These are phyloP conservation scores for Malacoctenus gilli DNA, from an alignment of 2,797 vertebrate species.

Conservation along the genomic window DNA sequence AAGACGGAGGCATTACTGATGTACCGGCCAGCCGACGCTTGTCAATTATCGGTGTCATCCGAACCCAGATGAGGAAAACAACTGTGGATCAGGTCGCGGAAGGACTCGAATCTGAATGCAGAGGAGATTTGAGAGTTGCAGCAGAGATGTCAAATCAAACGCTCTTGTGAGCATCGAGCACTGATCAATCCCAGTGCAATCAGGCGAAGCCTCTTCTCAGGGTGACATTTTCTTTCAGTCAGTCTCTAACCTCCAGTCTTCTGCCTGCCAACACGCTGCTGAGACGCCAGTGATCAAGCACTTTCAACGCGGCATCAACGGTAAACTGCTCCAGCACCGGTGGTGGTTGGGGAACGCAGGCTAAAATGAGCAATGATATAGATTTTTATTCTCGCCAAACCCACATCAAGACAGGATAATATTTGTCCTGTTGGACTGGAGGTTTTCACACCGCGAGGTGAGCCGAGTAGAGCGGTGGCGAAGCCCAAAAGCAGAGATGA, in stretches of 20 bases:
- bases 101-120: conserved; percentile 72
- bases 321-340: conserved; percentile 2
- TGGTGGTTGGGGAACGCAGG: conserved; percentile 11
- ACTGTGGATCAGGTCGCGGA: conserved; percentile 58
- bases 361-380: conserved; percentile 24
- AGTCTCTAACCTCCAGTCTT: conserved; percentile 51
- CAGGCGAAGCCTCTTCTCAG: conserved; percentile 73
- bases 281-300: conserved; percentile 53
- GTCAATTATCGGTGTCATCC: conserved; percentile 67
- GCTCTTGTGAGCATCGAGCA: conserved; percentile 72
- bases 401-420: not conserved
- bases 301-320: conserved; percentile 34
- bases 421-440: not conserved
- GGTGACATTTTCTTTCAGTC: conserved; percentile 72
- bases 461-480: not conserved
- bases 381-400: conserved; percentile 22
- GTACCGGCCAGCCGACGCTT: conserved; percentile 38
- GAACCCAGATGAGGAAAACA: conserved; percentile 58
- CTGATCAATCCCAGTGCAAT: conserved; percentile 74
- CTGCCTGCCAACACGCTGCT: conserved; percentile 58
- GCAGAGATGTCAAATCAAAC: conserved; percentile 77
- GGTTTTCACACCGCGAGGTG: not conserved
- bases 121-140: conserved; percentile 65
- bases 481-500: not conserved
- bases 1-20: conserved; percentile 24